Evolutionary conservation across 64 coral and sea anemone species (phyloP), one percentile per base, ranked within the genome.

Genomic region (Pocillopora verrucosa): DNA sequence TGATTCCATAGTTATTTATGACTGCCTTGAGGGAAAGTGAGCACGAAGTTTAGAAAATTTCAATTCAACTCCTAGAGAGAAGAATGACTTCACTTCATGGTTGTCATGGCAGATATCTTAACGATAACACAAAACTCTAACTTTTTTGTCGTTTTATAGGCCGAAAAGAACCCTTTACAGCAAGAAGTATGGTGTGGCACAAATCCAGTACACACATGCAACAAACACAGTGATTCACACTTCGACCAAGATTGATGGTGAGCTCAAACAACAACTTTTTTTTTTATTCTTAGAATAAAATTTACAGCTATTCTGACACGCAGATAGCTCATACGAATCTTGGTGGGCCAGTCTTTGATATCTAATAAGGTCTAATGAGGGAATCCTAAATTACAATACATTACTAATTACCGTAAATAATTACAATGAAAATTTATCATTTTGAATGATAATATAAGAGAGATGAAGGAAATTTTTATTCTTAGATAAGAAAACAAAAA

Each of bases 211-310:
- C 35, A 98, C 96, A 7, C 96, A 98, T 88, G 96, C 96, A 61
- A 88, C 90, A 41, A 95, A 98, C 88, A 98, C 96, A 36, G 96
- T 98, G 58, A 98, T 98, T 85, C 96, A 98, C 64, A 94, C 96
- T 76, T 98, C 96, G 36, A 98, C 93, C 13, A 98, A 98, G 90
- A 91, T 98, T 90, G 96, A 98, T 98, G 96, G 96, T 98, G 91
- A 93, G 94, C 64, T 34, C 13, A 11, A 70, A 24, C 22, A 30
- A 9, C 11, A 51, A 4, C 41, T 51, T 51, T 4, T 4, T 3
- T 51, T 51, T 51, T 51, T 7, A 51, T 51, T 51, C 41, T 51
- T 51, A 51, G 7, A 7, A 51, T 51, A 51, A 51, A 51, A 51
- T 3, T 51, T 51, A 51, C 41, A 51, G 41, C 41, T 51, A 51